Base-by-base conservation (phyloP, 2,113 vertebrate species). In the Gracilinanus agilis region DNA sequence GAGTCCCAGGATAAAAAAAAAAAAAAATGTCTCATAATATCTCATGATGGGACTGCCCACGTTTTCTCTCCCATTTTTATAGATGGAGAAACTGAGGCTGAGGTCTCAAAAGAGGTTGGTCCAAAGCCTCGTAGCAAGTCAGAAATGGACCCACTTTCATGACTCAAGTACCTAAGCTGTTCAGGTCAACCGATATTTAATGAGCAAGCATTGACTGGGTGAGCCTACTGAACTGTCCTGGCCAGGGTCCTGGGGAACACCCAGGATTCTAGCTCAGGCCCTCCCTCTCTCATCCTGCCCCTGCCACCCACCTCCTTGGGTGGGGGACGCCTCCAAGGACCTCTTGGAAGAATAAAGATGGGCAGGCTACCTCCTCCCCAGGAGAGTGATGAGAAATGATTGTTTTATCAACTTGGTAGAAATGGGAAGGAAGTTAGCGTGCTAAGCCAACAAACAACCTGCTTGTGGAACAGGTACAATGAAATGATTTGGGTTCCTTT, bases 301-400 rank as follows among this genome's bases (percentile, higher is more conserved):
- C 3, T 40, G n/a, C 67, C 34, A 34, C 3, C 11, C 40, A n/a
- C n/a, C n/a, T n/a, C n/a, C n/a, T n/a, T n/a, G n/a, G n/a, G n/a
- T 83, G 67, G n/a, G 34, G 34, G 34, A 13, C n/a, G n/a, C 16
- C 67, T n/a, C 89, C 8, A 0, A 93, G 92, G 92, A 88, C 89
- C 54, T 90, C n/a, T 61, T 23, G 54, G 89, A 53, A 53, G 1
- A n/a, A 44, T 53, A 24, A 19, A 61, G 95, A 75, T 0, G 1
- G 54, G 88, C 56, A 56, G 83, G 67, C 10, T 24, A 2, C 24
- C 89, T 25, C 53, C 88, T 92, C 91, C 93, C 91, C 3, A 0
- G 9, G 96, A 92, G 96, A 94, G 95, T 88, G 92, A 61, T 92
- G 27, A 75, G 49, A 53, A 25, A 93, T 91, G 92, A 92, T 55